Base-by-base conservation (phyloP, 2,113 vertebrate genomes). In the Octodon degus region DNA sequence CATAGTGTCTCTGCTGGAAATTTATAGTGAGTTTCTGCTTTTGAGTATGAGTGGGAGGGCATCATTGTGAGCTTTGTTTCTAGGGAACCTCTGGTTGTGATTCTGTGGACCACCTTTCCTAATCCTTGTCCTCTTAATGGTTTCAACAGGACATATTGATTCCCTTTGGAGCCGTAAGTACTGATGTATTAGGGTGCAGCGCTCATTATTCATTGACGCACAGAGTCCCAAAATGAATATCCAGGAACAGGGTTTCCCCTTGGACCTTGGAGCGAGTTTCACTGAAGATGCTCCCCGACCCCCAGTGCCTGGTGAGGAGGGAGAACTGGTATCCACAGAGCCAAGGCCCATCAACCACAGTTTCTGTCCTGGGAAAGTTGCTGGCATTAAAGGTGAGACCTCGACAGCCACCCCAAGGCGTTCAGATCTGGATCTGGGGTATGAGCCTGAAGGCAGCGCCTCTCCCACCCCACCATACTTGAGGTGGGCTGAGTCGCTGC, bases 261-360 rank as follows among this genome's bases (percentile, higher is more conserved):
- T 99, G 98, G 99, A 99, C 98, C 98, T 99, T 0, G 99, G 99
- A 96, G 98, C 99, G 97, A 99, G 99, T 98, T 99, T 99, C 98
- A 99, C 99, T 92, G 99, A 99, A 98, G 99, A 99, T 98, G 99
- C 99, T 94, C 99, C 99, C 11, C 99, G 99, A 97, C 99, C 99
- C 80, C 99, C 99, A 0, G 99, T 99, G 96, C 99, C 99, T 16
- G 99, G 99, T 9, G 99, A 99, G 97, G 99, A 99, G 94, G 99
- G 99, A 14, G 99, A 99, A 83, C 98, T 99, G 32, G 99, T 99
- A 95, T 99, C 99, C 98, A 97, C 98, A 0, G 99, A 99, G 81
- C 97, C 98, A 3, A 99, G 99, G 95, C 99, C 98, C 0, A 92
- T 98, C 97, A 96, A 97, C 98, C 98, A 98, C 50, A 91, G 98